Evolutionary conservation across 2,888 invertebrate species (phyloP), one percentile per base, ranked within the genome.

Genomic region (Octodonta nipae): DNA sequence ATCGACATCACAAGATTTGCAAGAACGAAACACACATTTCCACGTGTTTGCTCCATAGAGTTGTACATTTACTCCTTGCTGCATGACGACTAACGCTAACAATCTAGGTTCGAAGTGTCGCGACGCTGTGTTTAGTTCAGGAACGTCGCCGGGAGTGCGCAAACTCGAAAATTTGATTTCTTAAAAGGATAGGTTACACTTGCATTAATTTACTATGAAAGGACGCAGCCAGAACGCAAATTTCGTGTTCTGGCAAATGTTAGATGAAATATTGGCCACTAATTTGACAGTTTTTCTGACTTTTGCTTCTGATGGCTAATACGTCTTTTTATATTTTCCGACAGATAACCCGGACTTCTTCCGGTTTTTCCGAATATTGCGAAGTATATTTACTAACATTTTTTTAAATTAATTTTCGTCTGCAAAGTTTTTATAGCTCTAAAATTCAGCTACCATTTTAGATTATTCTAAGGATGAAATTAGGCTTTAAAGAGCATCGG

Each of bases 71-170:
- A 30, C 41, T 39, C 42, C 48, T 36, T 48, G 51, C 52, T 44
- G 48, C 52, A 52, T 52, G 50, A 50, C 52, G 51, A 52, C 52
- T 52, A 49, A 49, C 42, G 47, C 41, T 37, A 34, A 13, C 26
- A n/a, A 13, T 14, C 34, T 15, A 25, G 27, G 32, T 35, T 37
- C 29, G 28, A 17, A 37, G 40, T 38, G 39, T 42, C 44, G 36
- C 34, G 42, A 39, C 42, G 46, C 39, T 41, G 31, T 29, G 31
- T 26, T 37, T 31, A 10, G 29, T 36, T 38, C 33, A 31, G 34
- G 36, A 34, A 31, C 34, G 37, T 28, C 15, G 12, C 32, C 30
- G 15, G n/a, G 28, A 28, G 5, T 13, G 41, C 45, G 46, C 45
- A 32, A 33, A 43, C 40, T 35, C 37, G 29, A 37, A 41, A 37